Conservation (phyloP, 1,140 invertebrate genomes). For the Ericerus pela region DNA sequence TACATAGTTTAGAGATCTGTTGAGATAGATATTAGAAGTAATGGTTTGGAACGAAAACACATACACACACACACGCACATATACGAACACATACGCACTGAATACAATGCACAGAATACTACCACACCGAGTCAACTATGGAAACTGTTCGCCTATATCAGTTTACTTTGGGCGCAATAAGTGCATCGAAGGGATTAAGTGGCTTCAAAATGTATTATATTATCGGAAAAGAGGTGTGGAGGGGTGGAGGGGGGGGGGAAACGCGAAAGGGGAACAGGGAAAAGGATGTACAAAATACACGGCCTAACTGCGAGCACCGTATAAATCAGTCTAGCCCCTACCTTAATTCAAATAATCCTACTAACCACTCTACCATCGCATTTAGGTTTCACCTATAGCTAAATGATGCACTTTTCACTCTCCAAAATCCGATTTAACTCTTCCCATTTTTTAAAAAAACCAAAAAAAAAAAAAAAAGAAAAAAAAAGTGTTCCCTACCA, state of each 20-base stretch:
- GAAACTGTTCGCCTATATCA: slow-evolving; percentile 2
- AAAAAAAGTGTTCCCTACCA: too few species aligned
- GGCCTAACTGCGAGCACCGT: background rate
- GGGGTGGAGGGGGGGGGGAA: too few species aligned
- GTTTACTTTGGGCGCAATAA: slow-evolving; percentile 3
- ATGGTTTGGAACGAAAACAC: background rate
- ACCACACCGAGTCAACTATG: too few species aligned
- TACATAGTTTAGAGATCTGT: slow-evolving; percentile 5
- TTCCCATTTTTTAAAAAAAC: background rate
- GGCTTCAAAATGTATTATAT: slow-evolving; percentile 5
- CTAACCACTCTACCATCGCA: background rate
- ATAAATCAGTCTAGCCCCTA: slow-evolving; percentile 5
- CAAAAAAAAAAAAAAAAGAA: too few species aligned
- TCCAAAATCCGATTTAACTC: slow-evolving; percentile 3
- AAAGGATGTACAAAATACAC: too few species aligned
- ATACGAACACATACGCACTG: too few species aligned
- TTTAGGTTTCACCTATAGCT: slow-evolving; percentile 5
- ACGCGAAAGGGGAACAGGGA: too few species aligned
- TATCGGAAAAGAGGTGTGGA: background rate
- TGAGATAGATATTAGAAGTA: slow-evolving; percentile 5
- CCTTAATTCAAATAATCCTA: slow-evolving; percentile 5
- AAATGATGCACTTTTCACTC: slow-evolving; percentile 1
- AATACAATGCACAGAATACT: too few species aligned
- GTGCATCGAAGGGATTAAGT: slow-evolving; percentile 1
- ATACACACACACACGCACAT: too few species aligned